Evolutionary conservation across 2,888 invertebrate species (phyloP), one percentile per base, ranked within the genome.

Genomic region (Xestia ashworthii): DNA sequence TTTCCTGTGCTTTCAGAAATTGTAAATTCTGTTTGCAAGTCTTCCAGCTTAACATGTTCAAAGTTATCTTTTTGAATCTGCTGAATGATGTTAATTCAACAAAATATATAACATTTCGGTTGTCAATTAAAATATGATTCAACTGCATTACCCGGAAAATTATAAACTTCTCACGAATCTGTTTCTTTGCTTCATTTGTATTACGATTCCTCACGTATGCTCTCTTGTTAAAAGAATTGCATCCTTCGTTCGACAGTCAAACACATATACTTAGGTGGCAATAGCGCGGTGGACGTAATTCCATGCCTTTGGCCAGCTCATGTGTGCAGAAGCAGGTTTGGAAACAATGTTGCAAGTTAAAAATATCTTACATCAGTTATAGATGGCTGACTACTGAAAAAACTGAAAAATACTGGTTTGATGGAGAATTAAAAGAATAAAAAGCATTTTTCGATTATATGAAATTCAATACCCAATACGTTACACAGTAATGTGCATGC

Each of bases 401-500:
- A n/a, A n/a, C n/a, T n/a, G 41, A 64, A 79, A 83, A 79, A 81
- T 74, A 84, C 80, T 60, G 73, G 78, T 81, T 80, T 73, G 68
- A 84, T 71, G 66, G 60, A 38, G 38, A 73, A 41, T 55, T 58
- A 46, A 60, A 74, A 85, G 62, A 80, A 73, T 71, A 78, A 87
- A 84, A 78, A 78, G 64, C 60, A 71, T 62, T 80, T 84, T 76
- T 80, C 76, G 74, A 80, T 71, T 82, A 62, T 62, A 84, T 82
- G 53, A 71, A 85, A 80, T 82, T 75, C 69, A 80, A 80, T 80
- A 73, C 70, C 41, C 80, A 55, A 79, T 78, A 78, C 64, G 86
- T 86, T 86, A 80, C 76, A 66, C 75, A 65, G 75, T 72, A 80
- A 79, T 77, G 71, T 80, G 69, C 78, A 85, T 80, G 82, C 85